Evolutionary conservation across 2,888 invertebrate genomes (phyloP), one percentile per base, ranked within the genome.

Genomic region (Tetranychus piercei): DNA sequence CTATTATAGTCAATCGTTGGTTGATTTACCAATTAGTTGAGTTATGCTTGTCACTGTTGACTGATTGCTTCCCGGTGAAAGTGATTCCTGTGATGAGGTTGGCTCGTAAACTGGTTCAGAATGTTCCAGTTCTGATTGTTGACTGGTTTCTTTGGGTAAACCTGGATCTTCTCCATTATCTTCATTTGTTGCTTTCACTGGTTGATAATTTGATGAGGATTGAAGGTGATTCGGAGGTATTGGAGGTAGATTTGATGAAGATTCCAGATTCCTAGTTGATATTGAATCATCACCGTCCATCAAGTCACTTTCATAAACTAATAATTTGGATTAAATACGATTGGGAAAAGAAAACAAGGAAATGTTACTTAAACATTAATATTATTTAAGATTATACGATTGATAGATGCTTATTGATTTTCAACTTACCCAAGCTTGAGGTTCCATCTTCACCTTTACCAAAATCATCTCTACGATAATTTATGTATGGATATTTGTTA

Each of bases 41-140:
- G 77, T 75, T 71, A 73, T 74, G 65, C 76, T 77, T 20, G 71
- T 75, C 15, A 74, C 71, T 72, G 76, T 77, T 74, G 74, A 76
- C 74, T 77, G 77, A 75, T 74, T 74, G 45, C 76, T 77, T 74
- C 76, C 75, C 72, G 75, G 69, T 67, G 72, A 43, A 44, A 77
- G 73, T 74, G 74, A 76, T 75, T 77, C 77, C 23, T 75, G 74
- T 6, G 77, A 77, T 72, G 76, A 75, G 71, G 34, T 34, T 34
- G 34, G 34, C 3, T 34, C 34, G 34, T 34, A 34, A 34, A 34
- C 34, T 34, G 34, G 34, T 34, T 34, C 34, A 34, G 34, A 34
- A 34, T 34, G 34, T 34, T 34, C 34, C 34, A 34, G 34, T 34
- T 34, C 34, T 34, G 34, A 34, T 34, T 34, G 34, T 34, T 34